Evolutionary conservation across 1,140 invertebrate genomes (phyloP).

Genomic region (Rhagoletis pomonella): DNA sequence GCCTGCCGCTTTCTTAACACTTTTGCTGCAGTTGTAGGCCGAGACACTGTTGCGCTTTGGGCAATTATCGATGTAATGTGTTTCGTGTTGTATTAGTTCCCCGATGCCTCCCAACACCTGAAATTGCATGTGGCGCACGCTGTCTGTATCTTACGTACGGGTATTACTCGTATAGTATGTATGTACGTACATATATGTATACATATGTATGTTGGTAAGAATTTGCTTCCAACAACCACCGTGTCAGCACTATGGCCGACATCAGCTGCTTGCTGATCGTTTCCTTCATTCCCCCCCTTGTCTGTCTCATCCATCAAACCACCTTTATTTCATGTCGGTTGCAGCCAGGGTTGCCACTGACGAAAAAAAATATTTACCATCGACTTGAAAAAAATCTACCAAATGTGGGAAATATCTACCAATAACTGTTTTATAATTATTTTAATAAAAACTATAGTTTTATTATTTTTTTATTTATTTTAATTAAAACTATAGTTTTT

Average conservation of each 20-base stretch:
- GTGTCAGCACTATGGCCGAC: slow-evolving; percentile 14
- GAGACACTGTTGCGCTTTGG: slow-evolving; percentile 25
- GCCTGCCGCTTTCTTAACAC: not conserved
- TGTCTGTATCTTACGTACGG: not conserved
- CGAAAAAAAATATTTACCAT: too few species aligned
- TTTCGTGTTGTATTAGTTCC: not conserved
- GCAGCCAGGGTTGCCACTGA: too few species aligned
- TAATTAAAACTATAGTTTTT: too few species aligned
- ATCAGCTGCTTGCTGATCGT: slow-evolving; percentile 12
- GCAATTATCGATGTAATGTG: slow-evolving; percentile 37
- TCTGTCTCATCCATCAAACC: not conserved
- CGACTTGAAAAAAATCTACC: too few species aligned
- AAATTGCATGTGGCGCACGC: not conserved
- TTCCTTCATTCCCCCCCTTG: not conserved
- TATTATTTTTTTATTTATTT: too few species aligned
- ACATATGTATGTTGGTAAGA: not conserved
- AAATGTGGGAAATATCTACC: too few species aligned
- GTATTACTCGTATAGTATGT: not conserved
- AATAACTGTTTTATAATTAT: too few species aligned
- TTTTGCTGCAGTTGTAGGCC: not conserved
- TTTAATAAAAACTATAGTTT: too few species aligned
- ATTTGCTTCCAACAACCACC: not conserved
- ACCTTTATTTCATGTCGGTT: slow-evolving; percentile 32
- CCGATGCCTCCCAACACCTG: not conserved
- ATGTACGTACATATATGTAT: not conserved